Percentiles rank a stretch among this genome's conserved stretches.
Conservation (phyloP, 2,113 vertebrate genomes). For the Carollia perspicillata region DNA sequence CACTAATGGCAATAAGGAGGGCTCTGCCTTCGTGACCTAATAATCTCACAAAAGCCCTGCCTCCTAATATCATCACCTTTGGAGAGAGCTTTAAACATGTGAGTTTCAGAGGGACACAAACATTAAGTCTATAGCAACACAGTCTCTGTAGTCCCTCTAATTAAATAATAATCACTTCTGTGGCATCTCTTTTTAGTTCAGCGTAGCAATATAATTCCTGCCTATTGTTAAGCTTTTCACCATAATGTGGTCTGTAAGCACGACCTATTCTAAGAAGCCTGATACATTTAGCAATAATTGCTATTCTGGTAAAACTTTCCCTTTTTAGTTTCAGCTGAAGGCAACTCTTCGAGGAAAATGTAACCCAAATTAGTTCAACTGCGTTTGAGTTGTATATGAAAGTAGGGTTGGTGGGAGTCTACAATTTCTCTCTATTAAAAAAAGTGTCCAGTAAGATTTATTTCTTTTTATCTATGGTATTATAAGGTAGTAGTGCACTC, state of each 20-base stretch:
- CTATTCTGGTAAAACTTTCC: not conserved
- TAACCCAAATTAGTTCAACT: not conserved
- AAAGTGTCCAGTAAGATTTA: not conserved
- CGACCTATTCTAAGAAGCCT: not conserved
- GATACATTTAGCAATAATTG: not conserved
- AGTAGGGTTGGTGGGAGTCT: rapidly evolving
- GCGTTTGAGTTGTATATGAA: not conserved
- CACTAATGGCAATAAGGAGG: not conserved
- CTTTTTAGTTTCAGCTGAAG: not conserved
- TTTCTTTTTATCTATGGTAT: conserved; percentile 23
- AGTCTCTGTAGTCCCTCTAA: not conserved
- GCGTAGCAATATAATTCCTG: not conserved
- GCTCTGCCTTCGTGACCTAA: not conserved
- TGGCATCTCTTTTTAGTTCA: not conserved
- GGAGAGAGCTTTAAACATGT: not conserved
- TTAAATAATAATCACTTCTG: not conserved
- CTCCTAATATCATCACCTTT: not conserved
- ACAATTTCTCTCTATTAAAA: conserved; percentile 34
- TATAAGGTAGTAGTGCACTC: not conserved
- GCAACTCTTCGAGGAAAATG: not conserved
- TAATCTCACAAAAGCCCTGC: not conserved
- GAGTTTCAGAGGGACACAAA: not conserved
- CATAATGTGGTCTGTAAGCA: not conserved
- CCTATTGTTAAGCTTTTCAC: not conserved
- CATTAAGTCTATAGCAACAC: not conserved